Evolutionary conservation across 2,888 invertebrate species (phyloP), one percentile per base, ranked within the genome.

Genomic region (Trachelus troglodyta): DNA sequence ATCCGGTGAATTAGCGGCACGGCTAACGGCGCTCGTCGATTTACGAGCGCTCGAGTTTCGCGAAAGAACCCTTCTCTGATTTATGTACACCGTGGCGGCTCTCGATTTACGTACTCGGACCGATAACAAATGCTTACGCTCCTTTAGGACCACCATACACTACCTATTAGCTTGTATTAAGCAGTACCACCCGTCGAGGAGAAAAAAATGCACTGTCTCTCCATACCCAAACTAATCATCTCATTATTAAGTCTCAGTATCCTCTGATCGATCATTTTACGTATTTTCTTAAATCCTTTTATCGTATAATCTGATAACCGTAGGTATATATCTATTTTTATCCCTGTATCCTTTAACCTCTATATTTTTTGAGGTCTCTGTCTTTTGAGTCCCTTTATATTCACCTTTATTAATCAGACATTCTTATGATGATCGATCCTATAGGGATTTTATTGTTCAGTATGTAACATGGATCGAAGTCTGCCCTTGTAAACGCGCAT

Each of bases 401-500:
- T 15, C 40, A 40, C 23, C 23, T 56, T 23, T 23, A 9, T 23
- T 56, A 56, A 56, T 56, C 23, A 56, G 56, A 6, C 23, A 9
- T 23, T 56, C 23, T 56, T 56, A 23, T 56, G n/a, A 56, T 9
- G 23, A 9, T 1, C 1, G 56, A 56, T 56, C 56, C 56, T 23
- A 6, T 9, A 9, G 23, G 23, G 56, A 56, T 23, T 56, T 56
- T 56, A 56, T 23, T 56, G 56, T 56, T 56, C 56, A 56, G 23
- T 56, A 56, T 56, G 56, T 56, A 56, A 23, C 34, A 2, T 11
- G n/a, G 30, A 30, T 74, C 74, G 74, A 15, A 34, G 35, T 35
- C 30, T 35, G 74, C 33, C 33, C 37, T 37, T 30, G 74, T 74
- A n/a, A 31, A 30, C 34, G 23, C 79, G 71, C 71, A 71, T 71